These are phyloP conservation scores for Xiphorhynchus elegans DNA, from an alignment of 2,113 vertebrate species.

Conservation along the genomic window DNA sequence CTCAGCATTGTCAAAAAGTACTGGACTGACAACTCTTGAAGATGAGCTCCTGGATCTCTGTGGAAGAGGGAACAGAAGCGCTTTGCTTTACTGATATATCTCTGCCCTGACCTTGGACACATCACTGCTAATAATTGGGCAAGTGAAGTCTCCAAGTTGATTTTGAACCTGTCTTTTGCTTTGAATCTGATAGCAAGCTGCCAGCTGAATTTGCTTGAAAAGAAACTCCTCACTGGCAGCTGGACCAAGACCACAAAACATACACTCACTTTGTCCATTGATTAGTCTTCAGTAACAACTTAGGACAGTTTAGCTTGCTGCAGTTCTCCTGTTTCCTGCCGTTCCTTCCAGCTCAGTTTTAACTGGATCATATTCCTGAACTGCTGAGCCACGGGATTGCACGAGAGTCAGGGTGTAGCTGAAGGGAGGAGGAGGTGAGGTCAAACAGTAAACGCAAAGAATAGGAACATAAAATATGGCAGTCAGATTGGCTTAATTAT, in stretches of 20 bases:
- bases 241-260: background rate
- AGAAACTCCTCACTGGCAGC: background rate
- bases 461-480: background rate
- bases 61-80: background rate
- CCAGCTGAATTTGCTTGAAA: background rate
- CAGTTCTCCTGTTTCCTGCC: background rate
- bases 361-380: background rate
- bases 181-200: background rate
- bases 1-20: background rate
- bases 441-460: background rate
- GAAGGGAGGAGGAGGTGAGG: background rate
- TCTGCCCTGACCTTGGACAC: background rate
- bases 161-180: background rate
- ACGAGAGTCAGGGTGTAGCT: rapidly evolving
- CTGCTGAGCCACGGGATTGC: background rate
- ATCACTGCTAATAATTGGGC: background rate
- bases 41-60: background rate
- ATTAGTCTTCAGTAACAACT: background rate
- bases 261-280: background rate
- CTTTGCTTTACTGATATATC: background rate
- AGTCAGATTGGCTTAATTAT: background rate
- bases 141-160: background rate
- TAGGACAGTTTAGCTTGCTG: background rate
- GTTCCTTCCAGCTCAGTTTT: background rate
- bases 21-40: background rate